phyloP scores from a whole-genome alignment of 2,888 invertebrate species.

The Pseudanteris insignis region DNA sequence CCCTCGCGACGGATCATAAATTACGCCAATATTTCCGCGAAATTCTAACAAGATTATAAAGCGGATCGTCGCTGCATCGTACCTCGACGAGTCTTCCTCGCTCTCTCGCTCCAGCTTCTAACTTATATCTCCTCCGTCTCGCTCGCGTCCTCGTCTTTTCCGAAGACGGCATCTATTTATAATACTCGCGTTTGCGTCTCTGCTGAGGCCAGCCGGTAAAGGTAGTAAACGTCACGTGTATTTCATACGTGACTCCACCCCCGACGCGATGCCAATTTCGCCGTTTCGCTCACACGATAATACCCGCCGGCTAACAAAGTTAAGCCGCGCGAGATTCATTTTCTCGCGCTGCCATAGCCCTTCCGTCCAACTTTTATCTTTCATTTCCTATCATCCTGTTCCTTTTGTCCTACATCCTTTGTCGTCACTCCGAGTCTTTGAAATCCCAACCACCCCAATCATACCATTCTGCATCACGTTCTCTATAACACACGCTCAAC shows the following conservation, averaged over 20 bases:
- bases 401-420: conserved; percentile 20
- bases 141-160: conserved; percentile 34
- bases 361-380: conserved; percentile 32
- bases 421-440: conserved; percentile 18
- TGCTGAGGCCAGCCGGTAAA: conserved; percentile 60
- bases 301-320: conserved; percentile 57
- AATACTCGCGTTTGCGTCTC: conserved; percentile 59
- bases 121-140: conserved; percentile 12
- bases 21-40: conserved; percentile 66
- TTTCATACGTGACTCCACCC: conserved; percentile 66
- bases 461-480: no score
- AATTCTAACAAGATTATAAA: conserved; percentile 66
- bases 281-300: conserved; percentile 59
- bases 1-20: conserved; percentile 62
- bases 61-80: conserved; percentile 57
- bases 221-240: conserved; percentile 66
- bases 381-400: conserved; percentile 34
- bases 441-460: background rate
- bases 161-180: conserved; percentile 61
- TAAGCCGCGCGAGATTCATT: conserved; percentile 43
- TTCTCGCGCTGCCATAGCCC: conserved; percentile 27
- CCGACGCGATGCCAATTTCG: conserved; percentile 64
- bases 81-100: conserved; percentile 23
- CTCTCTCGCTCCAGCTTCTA: no score
- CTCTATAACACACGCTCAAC: no score